Base-by-base conservation (phyloP, 2,888 invertebrate species). In the Habroteleia sp. region DNA sequence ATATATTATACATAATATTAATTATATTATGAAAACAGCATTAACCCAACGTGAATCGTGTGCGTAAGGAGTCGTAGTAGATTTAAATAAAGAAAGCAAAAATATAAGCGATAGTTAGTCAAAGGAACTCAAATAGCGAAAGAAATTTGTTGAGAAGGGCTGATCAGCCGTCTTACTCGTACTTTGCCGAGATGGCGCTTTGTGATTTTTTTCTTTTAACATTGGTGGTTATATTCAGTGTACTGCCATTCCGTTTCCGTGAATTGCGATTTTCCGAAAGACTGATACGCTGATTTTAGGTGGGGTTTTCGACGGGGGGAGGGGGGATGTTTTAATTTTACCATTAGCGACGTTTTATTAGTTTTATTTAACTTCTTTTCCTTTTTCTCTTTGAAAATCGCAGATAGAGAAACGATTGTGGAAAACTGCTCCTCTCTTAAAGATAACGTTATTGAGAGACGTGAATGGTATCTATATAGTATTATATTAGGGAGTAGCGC, bases 401-500 rank as follows among this genome's bases (percentile, higher is more conserved):
- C 79, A 76, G 62, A 25, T 23, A 52, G 37, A 25, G 60, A 17
- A 44, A 31, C 31, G 41, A 6, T 14, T 10, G 31, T 10, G 10
- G 11, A 8, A 41, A 8, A 20, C 8, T 31, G 37, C 37, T 37
- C 29, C 31, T 48, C 29, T 48, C 16, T 8, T 23, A 20, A 48
- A n/a, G n/a, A 52, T 29, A 62, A 50, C 6, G 33, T 31, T 17
- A 50, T 29, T 23, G 62, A 73, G 58, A 74, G 60, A 73, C 63
- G 73, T 75, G 78, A 78, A 75, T 79, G 81, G 79, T 84, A 83
- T 85, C 83, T 86, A 86, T 81, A 86, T 87, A 88, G 87, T 88
- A 88, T 88, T 88, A n/a, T n/a, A 88, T 80, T 88, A 88, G 87
- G 81, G 81, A 83, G 82, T 88, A 88, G 87, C 83, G 82, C 79